These are phyloP conservation scores for Propsilocerus akamusi DNA, from an alignment of 1,140 invertebrate genomes.

Conservation along the genomic window DNA sequence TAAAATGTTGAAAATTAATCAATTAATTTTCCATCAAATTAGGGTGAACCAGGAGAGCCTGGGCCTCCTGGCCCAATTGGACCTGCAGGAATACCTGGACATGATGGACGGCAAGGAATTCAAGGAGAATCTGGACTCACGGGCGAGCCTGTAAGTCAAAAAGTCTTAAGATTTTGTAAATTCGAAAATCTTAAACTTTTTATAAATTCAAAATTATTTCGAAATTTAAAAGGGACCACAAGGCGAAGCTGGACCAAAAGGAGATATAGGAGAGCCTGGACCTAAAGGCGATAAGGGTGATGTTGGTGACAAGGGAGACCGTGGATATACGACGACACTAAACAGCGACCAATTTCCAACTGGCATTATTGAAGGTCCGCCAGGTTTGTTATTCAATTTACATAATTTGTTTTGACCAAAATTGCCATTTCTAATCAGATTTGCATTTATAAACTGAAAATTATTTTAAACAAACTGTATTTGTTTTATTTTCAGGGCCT, in stretches of 20 bases:
- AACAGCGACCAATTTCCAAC: conserved; percentile 78
- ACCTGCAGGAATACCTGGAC: conserved; percentile 54
- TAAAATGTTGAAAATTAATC: too few species aligned
- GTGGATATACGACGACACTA: conserved; percentile 73
- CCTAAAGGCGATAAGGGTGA: conserved; percentile 52
- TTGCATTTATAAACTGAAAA: too few species aligned
- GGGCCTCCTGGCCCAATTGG: conserved; percentile 66
- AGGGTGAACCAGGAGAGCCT: conserved; percentile 81
- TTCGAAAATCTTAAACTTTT: too few species aligned
- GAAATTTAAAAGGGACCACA: conserved; percentile 12
- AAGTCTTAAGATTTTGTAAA: too few species aligned
- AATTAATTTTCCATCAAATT: too few species aligned
- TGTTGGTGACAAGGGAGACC: conserved; percentile 75
- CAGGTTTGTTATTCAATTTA: too few species aligned
- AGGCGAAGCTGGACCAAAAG: conserved; percentile 36
- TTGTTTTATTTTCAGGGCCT: too few species aligned
- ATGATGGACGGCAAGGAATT: conserved; percentile 59
- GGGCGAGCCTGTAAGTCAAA: too few species aligned
- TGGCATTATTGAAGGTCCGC: conserved; percentile 83
- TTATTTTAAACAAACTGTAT: too few species aligned
- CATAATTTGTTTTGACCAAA: too few species aligned
- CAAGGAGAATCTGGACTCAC: conserved; percentile 48
- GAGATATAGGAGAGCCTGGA: conserved; percentile 46
- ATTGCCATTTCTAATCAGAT: too few species aligned
- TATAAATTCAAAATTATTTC: too few species aligned